Evolutionary conservation across 1,140 invertebrate genomes (phyloP), one percentile per base, ranked within the genome.

Genomic region (Dreissena polymorpha): DNA sequence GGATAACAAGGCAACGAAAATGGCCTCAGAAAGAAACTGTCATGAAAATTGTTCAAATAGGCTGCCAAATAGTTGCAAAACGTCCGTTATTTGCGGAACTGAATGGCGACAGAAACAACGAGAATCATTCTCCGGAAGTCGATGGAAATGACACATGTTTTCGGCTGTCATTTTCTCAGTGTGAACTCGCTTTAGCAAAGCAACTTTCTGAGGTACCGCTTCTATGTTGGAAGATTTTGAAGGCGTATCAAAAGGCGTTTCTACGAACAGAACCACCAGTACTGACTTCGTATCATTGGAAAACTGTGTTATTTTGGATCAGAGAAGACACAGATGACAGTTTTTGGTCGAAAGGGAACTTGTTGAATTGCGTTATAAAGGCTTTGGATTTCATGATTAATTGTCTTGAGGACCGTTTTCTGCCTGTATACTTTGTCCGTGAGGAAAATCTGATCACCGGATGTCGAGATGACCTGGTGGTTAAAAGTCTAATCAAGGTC

Each of bases 251-350:
- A n/a, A n/a, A n/a, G n/a, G n/a, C n/a, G 16, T 71, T 12, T 71
- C 69, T 71, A 12, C 14, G 50, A 12, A 71, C 69, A 18, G 50
- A 50, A 49, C 27, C 69, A 51, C 39, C 39, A 21, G 29, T 49
- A 10, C 69, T 71, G 23, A 51, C 69, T 7, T 71, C 69, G 25
- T 71, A 71, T 71, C 69, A 71, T 50, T 71, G 69, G 69, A 71
- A 71, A 51, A 71, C 39, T 21, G n/a, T 71, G 8, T 8, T 71
- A 21, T 71, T 71, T 71, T 71, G 69, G 69, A 49, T 71, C 10
- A 71, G 69, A 23, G 69, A 71, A 51, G 25, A 51, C 21, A 18
- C 50, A 18, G 69, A 71, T 16, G 27, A 39, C 23, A 50, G 29
- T 23, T 71, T 71, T 21, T 71, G 69, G 69, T 16, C 27, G 16